Evolutionary conservation across 2,113 vertebrate genomes (phyloP).

Genomic region (Panthera tigris): DNA sequence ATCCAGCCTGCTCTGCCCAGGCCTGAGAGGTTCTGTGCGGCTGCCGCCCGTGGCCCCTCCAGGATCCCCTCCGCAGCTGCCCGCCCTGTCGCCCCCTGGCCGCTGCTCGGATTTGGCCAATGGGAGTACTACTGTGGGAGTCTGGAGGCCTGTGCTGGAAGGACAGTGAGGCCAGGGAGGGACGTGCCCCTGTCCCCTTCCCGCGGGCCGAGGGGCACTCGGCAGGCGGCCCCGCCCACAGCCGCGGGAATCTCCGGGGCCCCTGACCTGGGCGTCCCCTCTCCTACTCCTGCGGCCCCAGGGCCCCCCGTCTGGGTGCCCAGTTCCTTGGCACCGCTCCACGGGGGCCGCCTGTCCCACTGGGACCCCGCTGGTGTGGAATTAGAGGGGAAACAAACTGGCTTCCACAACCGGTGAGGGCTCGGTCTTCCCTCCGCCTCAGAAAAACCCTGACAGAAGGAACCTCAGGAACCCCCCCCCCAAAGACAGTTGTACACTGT

Average conservation of each 20-base stretch:
- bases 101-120: background rate
- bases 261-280: background rate
- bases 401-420: fast-evolving
- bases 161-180: background rate
- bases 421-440: background rate
- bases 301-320: too few species aligned
- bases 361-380: too few species aligned
- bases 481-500: too few species aligned
- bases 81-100: background rate
- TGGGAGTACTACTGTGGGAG: fast-evolving
- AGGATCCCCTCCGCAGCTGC: background rate
- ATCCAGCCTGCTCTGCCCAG: background rate
- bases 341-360: background rate
- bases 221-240: background rate
- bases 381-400: background rate
- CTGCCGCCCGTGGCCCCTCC: fast-evolving
- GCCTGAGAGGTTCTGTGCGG: background rate
- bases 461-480: background rate
- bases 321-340: too few species aligned
- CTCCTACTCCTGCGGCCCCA: background rate
- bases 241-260: background rate
- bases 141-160: background rate
- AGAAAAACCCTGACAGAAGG: background rate
- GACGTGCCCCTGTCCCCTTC: fast-evolving
- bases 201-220: fast-evolving